A percentile compares a stretch with the other conserved stretches of the same genome.
phyloP scores from a whole-genome alignment of 1,140 invertebrate genomes.

The Drepana arcuata region DNA sequence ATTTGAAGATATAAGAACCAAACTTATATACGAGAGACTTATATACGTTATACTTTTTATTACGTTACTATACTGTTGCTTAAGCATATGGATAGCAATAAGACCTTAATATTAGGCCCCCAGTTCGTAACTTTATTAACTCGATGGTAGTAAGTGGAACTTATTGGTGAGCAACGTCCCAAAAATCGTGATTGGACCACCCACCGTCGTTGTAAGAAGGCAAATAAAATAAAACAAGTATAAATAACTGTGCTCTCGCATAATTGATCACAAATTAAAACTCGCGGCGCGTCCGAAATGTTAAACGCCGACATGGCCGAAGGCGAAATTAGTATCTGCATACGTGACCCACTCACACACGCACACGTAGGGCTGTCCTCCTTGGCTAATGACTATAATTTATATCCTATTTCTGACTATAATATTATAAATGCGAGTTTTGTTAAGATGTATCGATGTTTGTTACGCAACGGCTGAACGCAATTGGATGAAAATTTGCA shows the following conservation, averaged over 20 bases:
- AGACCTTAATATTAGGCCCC: no score
- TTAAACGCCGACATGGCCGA: conserved; percentile 54
- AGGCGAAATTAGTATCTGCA: conserved; percentile 54
- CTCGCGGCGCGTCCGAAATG: conserved; percentile 55
- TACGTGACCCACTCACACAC: conserved; percentile 18
- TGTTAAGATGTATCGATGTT: no score
- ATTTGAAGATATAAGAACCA: no score
- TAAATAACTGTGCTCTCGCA: conserved; percentile 68
- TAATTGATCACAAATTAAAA: conserved; percentile 73
- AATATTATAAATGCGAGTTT: neutral
- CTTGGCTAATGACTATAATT: neutral
- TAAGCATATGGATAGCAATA: no score
- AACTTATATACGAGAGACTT: no score
- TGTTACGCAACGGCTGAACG: no score
- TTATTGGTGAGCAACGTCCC: conserved; percentile 50
- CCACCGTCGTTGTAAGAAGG: conserved; percentile 55
- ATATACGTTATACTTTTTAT: no score
- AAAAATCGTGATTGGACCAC: conserved; percentile 66
- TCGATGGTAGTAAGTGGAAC: conserved; percentile 55
- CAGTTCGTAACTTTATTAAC: no score
- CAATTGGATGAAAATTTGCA: no score
- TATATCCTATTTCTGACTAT: conserved; percentile 1
- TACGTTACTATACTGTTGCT: no score
- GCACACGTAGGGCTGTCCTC: conserved; percentile 16
- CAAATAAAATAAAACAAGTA: conserved; percentile 69